Conservation (phyloP, 2,888 invertebrate species). For the Drosophila barbarae region DNA sequence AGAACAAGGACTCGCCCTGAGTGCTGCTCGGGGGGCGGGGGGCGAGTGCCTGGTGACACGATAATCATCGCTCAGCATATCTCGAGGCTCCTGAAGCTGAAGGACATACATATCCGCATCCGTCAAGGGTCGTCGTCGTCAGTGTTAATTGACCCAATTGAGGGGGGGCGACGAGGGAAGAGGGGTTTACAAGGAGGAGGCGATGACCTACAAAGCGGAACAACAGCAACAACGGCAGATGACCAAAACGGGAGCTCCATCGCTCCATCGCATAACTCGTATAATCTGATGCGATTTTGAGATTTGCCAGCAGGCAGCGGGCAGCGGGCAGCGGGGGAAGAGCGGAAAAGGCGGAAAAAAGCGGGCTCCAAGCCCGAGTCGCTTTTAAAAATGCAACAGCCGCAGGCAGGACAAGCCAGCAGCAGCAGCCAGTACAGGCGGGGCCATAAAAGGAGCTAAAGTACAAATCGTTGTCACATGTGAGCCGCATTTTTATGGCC, state of each 20-base stretch:
- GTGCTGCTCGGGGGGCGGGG: slow-evolving; percentile 51
- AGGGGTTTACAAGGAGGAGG: slow-evolving; percentile 14
- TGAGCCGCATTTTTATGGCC: slow-evolving; percentile 79
- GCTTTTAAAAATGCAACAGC: slow-evolving; percentile 49
- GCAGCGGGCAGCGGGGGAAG: slow-evolving; percentile 1
- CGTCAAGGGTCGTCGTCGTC: slow-evolving; percentile 39
- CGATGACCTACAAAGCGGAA: slow-evolving; percentile 38
- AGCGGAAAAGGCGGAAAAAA: not conserved
- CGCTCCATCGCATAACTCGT: slow-evolving; percentile 38
- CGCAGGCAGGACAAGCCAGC: slow-evolving; percentile 1
- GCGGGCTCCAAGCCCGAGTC: slow-evolving; percentile 10
- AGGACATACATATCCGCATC: slow-evolving; percentile 26
- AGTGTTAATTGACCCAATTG: slow-evolving; percentile 52
- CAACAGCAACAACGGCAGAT: slow-evolving; percentile 13
- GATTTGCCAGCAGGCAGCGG: slow-evolving; percentile 53
- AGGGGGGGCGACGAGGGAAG: no score
- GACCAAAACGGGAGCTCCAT: slow-evolving; percentile 29
- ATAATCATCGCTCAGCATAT: slow-evolving; percentile 61
- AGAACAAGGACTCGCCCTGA: slow-evolving; percentile 25
- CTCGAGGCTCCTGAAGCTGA: slow-evolving; percentile 23
- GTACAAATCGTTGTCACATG: slow-evolving; percentile 80
- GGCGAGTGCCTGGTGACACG: slow-evolving; percentile 56
- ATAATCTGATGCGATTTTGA: slow-evolving; percentile 71
- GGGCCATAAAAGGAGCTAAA: slow-evolving; percentile 78
- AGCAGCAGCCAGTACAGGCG: slow-evolving; percentile 18